Percentiles rank a stretch among this genome's conserved stretches.
phyloP scores from a whole-genome alignment of 2,797 vertebrate genomes.

The Sebastolobus altivelis region DNA sequence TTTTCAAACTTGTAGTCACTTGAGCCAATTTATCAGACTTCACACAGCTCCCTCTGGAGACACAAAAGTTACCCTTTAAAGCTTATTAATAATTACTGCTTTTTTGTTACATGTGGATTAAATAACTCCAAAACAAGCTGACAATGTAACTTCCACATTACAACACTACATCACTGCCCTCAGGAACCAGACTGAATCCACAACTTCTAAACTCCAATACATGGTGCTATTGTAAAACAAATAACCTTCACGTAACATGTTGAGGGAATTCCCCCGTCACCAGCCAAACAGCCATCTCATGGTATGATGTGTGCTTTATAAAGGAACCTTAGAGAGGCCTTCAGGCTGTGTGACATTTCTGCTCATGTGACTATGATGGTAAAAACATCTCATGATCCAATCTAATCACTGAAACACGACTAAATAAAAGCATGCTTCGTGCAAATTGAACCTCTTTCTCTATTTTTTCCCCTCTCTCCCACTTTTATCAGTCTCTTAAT shows the following conservation, averaged over 20 bases:
- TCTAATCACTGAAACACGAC: slow-evolving; percentile 26
- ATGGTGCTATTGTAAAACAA: neutral
- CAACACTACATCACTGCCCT: neutral
- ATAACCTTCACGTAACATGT: neutral
- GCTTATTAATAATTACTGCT: too few species aligned
- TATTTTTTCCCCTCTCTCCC: neutral
- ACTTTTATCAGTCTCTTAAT: neutral
- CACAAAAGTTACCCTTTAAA: too few species aligned
- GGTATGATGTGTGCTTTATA: slow-evolving; percentile 2
- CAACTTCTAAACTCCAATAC: neutral
- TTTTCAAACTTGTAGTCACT: too few species aligned
- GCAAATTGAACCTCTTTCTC: neutral
- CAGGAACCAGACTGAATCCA: neutral
- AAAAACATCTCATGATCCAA: slow-evolving; percentile 56
- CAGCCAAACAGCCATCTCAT: neutral
- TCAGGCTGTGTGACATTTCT: slow-evolving; percentile 21
- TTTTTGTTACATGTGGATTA: neutral
- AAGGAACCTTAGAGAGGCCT: slow-evolving; percentile 6
- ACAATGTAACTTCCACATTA: neutral
- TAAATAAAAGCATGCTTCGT: slow-evolving; percentile 10
- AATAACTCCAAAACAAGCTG: neutral
- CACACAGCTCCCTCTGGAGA: too few species aligned
- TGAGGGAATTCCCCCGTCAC: neutral
- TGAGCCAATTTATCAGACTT: too few species aligned
- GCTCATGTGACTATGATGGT: slow-evolving; percentile 48